Conservation (phyloP, 2,113 vertebrate genomes). For the Anguilla japonica region DNA sequence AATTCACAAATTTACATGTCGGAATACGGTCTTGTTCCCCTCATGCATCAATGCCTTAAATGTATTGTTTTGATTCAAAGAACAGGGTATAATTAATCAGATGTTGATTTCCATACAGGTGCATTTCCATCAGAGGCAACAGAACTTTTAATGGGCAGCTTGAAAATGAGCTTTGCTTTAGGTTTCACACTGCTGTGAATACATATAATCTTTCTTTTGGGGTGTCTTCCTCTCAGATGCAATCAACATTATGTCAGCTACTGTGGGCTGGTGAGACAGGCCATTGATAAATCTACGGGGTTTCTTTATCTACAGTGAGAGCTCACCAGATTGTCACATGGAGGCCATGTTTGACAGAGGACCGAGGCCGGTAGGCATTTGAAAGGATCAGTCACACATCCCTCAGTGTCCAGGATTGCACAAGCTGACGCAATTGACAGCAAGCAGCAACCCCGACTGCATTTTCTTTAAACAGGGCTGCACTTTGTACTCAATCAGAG, state of each 20-base stretch:
- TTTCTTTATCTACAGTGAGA: conserved; percentile 27
- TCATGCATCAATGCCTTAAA: background rate
- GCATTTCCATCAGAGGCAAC: background rate
- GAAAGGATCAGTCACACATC: background rate
- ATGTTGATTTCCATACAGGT: background rate
- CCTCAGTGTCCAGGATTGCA: background rate
- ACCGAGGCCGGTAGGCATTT: conserved; percentile 3
- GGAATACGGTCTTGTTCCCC: too few species aligned
- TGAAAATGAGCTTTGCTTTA: background rate
- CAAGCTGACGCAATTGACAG: background rate
- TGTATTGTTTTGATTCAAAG: background rate
- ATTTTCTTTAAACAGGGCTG: background rate
- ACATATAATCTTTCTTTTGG: background rate
- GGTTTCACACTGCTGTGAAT: background rate
- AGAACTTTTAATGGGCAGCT: background rate
- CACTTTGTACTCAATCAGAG: conserved; percentile 10
- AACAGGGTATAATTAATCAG: background rate
- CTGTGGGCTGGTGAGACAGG: conserved; percentile 6
- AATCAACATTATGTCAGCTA: conserved; percentile 17
- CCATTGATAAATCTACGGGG: conserved; percentile 18
- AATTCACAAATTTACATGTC: too few species aligned
- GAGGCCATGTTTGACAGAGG: background rate
- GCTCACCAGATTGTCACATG: conserved; percentile 14
- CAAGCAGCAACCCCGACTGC: background rate
- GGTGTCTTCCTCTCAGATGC: background rate